These are phyloP conservation scores for Andrena bicolor DNA, from an alignment of 2,888 invertebrate species.

Conservation along the genomic window DNA sequence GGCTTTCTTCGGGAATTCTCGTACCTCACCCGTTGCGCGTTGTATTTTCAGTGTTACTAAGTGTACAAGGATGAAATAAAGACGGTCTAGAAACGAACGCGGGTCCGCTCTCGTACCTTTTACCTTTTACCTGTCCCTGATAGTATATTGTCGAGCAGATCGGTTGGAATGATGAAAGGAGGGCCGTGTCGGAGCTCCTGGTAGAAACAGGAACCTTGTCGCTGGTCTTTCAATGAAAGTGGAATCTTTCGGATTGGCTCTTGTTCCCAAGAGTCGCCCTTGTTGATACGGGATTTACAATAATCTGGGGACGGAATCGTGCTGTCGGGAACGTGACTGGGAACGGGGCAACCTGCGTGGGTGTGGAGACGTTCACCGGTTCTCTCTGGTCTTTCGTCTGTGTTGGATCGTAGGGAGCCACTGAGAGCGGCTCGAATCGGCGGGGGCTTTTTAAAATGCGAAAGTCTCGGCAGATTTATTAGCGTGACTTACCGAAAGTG, in stretches of 20 bases:
- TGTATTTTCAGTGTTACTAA: too few relatives aligned
- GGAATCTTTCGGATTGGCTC: constrained; percentile 14
- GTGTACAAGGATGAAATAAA: too few relatives aligned
- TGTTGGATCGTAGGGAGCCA: constrained; percentile 9
- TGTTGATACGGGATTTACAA: constrained; percentile 6
- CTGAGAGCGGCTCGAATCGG: neutral
- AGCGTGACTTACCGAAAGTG: too few relatives aligned
- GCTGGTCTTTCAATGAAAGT: neutral
- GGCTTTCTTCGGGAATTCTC: neutral
- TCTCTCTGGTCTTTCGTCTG: constrained; percentile 3
- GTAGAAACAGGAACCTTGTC: too few relatives aligned
- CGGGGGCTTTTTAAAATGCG: neutral
- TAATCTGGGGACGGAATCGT: constrained; percentile 31
- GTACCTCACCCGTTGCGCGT: neutral
- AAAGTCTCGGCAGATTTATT: too few relatives aligned
- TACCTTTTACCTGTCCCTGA: neutral
- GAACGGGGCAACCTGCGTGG: constrained; percentile 31
- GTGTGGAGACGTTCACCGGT: constrained; percentile 21
- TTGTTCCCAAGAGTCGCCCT: constrained; percentile 9
- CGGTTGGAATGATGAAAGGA: too few relatives aligned
- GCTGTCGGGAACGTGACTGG: constrained; percentile 27
- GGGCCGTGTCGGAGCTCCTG: too few relatives aligned
- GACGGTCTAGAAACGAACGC: too few relatives aligned
- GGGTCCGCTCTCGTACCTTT: too few relatives aligned
- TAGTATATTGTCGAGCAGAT: neutral